Conservation (phyloP, 2,113 vertebrate species). For the Melanocharis versteri region DNA sequence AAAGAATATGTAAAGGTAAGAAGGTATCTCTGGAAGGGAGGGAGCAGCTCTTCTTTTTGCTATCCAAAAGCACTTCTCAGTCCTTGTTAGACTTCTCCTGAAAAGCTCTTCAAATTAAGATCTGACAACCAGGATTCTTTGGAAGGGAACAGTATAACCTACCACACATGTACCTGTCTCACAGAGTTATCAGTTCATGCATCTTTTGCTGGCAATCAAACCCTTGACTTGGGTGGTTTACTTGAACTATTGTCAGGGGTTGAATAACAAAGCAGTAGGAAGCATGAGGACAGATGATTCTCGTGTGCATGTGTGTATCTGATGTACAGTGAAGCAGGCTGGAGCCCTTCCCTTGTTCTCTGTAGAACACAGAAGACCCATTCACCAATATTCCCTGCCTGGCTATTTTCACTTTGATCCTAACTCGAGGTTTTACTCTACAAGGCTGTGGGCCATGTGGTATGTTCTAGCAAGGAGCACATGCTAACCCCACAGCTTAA, state of each 20-base stretch:
- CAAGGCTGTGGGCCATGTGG: not conserved
- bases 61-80: not conserved
- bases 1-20: not conserved
- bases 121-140: not conserved
- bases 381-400: not conserved
- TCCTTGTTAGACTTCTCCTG: not conserved
- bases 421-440: not conserved
- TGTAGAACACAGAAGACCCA: not conserved
- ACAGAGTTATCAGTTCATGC: not conserved
- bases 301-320: rapidly evolving
- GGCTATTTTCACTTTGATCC: not conserved
- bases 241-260: not conserved
- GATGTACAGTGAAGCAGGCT: not conserved
- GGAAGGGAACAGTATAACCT: not conserved
- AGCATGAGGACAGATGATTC: not conserved
- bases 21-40: not conserved
- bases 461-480: not conserved
- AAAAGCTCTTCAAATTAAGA: not conserved
- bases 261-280: not conserved
- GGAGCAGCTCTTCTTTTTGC: not conserved
- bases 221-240: not conserved
- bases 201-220: not conserved
- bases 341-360: not conserved
- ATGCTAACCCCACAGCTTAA: not conserved
- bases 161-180: not conserved